Evolutionary conservation across 2,113 vertebrate genomes (phyloP).

Genomic region (Pangasianodon gigas): DNA sequence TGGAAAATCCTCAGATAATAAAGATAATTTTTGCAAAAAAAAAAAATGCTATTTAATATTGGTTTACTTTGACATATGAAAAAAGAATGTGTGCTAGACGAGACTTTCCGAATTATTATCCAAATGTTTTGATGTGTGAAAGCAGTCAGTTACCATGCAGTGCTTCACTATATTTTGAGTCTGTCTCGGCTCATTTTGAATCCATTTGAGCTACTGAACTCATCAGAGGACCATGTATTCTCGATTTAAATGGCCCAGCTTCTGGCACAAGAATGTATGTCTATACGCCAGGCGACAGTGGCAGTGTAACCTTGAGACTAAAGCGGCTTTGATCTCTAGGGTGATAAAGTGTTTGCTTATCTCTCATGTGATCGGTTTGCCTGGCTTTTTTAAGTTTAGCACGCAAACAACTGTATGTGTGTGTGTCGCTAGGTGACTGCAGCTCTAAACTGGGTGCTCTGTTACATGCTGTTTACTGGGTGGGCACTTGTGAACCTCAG

Average conservation of each 20-base stretch:
- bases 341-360: conserved; percentile 43
- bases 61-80: not conserved
- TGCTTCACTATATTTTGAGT: not conserved
- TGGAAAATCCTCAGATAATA: not conserved
- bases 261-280: not conserved
- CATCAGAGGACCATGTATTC: not conserved
- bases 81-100: not conserved
- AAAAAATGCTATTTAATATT: not conserved
- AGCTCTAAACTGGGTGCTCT: conserved; percentile 29
- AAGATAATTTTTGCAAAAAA: not conserved
- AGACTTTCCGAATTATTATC: not conserved
- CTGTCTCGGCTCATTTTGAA: not conserved
- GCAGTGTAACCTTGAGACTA: conserved; percentile 32
- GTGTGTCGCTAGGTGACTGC: conserved; percentile 34
- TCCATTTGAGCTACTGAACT: not conserved
- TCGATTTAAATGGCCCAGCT: not conserved
- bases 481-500: not conserved
- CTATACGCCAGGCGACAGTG: not conserved
- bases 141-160: not conserved
- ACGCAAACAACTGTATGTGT: conserved; percentile 30
- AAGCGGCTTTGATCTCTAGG: conserved; percentile 36
- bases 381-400: conserved; percentile 44
- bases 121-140: not conserved
- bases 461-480: conserved; percentile 29
- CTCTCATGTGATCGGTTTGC: conserved; percentile 37